Conservation (phyloP, 2,113 vertebrate genomes). For the Peucedramus taeniatus region DNA sequence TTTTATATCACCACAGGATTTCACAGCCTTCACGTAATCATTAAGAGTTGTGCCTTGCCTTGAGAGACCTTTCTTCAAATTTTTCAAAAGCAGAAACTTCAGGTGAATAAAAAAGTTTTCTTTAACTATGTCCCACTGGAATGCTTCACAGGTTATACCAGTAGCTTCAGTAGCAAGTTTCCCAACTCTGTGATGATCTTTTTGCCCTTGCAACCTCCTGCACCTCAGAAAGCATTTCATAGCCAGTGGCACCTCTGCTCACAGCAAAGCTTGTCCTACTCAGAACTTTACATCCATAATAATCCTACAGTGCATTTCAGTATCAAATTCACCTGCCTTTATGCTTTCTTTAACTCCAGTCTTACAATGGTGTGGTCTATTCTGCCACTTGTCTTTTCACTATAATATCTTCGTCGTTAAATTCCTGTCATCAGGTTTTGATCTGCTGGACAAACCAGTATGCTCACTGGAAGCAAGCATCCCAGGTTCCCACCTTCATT, state of each 20-base stretch:
- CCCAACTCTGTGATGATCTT: not conserved
- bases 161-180: not conserved
- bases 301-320: not conserved
- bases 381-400: not conserved
- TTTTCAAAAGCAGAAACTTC: not conserved
- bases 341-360: not conserved
- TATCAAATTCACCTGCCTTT: not conserved
- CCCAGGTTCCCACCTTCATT: not conserved
- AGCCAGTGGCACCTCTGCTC: not conserved
- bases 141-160: not conserved
- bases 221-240: not conserved
- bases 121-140: not conserved
- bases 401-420: not conserved
- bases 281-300: not conserved
- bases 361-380: not conserved
- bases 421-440: not conserved
- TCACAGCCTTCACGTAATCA: not conserved
- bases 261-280: not conserved
- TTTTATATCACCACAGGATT: not conserved
- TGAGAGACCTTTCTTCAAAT: not conserved
- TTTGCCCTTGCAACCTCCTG: not conserved
- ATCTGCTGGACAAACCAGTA: not conserved
- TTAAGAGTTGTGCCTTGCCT: not conserved
- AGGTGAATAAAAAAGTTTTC: not conserved
- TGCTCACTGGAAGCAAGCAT: not conserved